Evolutionary conservation across 2,797 vertebrate genomes (phyloP).

Genomic region (Halcyon smyrnensis): DNA sequence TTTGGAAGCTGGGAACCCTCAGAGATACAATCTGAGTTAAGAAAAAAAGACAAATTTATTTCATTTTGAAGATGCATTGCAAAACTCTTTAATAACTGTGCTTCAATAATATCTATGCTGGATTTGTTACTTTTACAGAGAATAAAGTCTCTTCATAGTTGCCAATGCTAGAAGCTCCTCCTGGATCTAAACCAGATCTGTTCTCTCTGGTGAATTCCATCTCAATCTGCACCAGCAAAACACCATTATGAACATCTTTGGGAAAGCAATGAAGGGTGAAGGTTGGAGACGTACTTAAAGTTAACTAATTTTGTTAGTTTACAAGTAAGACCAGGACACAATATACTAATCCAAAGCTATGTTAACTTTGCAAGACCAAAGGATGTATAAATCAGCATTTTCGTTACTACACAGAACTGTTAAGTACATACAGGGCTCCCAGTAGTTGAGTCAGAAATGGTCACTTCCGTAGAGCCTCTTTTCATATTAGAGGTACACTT

Average conservation of each 20-base stretch:
- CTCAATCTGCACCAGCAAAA: neutral
- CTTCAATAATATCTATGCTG: neutral
- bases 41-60: neutral
- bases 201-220: neutral
- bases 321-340: neutral
- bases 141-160: neutral
- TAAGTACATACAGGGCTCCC: neutral
- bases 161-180: neutral
- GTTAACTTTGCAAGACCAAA: neutral
- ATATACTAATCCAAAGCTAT: neutral
- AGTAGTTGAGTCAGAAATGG: neutral
- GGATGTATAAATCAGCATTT: neutral
- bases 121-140: neutral
- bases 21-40: neutral
- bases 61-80: neutral
- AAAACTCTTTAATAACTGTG: neutral
- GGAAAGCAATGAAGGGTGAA: neutral
- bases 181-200: neutral
- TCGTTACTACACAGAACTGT: neutral
- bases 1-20: neutral
- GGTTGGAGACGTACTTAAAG: neutral
- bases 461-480: neutral
- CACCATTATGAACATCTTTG: neutral
- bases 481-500: neutral
- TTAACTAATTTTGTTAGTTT: neutral